These are phyloP conservation scores for Zygogramma bicolorata DNA, from an alignment of 2,888 invertebrate species.

Conservation along the genomic window DNA sequence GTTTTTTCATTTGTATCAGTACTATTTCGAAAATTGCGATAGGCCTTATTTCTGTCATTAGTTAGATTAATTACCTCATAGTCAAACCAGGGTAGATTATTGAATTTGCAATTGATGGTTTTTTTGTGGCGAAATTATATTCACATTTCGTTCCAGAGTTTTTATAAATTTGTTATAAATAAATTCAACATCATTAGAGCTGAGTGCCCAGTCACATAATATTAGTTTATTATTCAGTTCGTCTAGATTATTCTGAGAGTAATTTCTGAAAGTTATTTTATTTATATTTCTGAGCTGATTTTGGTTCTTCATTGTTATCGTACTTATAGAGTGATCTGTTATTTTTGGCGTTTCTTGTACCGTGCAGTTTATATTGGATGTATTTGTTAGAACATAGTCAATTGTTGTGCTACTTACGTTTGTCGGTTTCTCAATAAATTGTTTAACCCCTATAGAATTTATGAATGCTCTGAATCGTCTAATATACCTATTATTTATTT, in stretches of 20 bases:
- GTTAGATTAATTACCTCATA: neutral
- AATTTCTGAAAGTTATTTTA: neutral
- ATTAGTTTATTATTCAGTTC: neutral
- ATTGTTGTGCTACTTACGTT: no score
- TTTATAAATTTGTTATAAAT: neutral
- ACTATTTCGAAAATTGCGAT: constrained; percentile 9
- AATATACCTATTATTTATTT: constrained; percentile 5
- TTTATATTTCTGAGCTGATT: neutral
- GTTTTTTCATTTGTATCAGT: neutral
- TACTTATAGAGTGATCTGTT: no score
- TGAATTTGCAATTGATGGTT: constrained; percentile 2
- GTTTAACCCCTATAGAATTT: no score
- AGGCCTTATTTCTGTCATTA: neutral
- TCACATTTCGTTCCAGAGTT: constrained; percentile 4
- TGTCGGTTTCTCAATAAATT: constrained; percentile 13
- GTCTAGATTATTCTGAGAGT: neutral
- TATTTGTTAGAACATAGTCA: no score
- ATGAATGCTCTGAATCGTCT: constrained; percentile 11
- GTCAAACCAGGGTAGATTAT: constrained; percentile 7
- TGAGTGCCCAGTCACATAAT: neutral
- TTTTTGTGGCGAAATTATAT: neutral
- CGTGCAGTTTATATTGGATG: no score
- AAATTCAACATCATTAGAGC: neutral
- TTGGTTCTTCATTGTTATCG: no score
- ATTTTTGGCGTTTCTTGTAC: no score